Evolutionary conservation across 2,888 invertebrate genomes (phyloP), one percentile per base, ranked within the genome.

Genomic region (Alsophila aescularia): DNA sequence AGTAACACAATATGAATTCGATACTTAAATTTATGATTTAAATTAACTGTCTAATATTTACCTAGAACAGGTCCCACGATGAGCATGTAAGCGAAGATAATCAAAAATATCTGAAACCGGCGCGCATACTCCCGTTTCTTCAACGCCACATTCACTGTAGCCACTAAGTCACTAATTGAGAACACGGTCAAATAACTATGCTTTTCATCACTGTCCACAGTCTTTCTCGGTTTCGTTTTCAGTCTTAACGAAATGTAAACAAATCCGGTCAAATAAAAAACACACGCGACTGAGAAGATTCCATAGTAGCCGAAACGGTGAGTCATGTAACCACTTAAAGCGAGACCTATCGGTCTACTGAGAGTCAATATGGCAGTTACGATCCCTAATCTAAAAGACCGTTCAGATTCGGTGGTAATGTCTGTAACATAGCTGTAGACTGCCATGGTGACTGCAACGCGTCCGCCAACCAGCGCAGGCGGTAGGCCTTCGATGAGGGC

Each of bases 341-440:
- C 92, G 2, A 91, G 85, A 8, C 93, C 93, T 41, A 93, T 75
- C 0, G 93, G 93, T 56, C 93, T 81, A 64, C 89, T 90, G 6
- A 93, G 75, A 52, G 92, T 93, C 65, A 91, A 69, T 58, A 93
- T 88, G 10, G 93, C 87, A 0, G 93, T 93, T 34, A 94, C 86
- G 13, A 94, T 88, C 3, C 94, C 94, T 67, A 94, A 84, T 63
- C 94, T 85, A 66, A 94, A 90, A 60, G 94, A 94, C 66, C 94
- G 85, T 76, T 93, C 93, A 45, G 93, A 89, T 50, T 93, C 80
- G 56, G 87, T 89, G 29, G 94, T 93, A 27, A 94, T 91, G 56
- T 94, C 93, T 37, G 94, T 93, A 14, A 95, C 84, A 69, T 94
- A 94, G 68, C 93, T 93, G 82, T 94, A 93, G 39, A 94, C 89